phyloP scores from a whole-genome alignment of 2,888 invertebrate species.

The Cabera pusaria region DNA sequence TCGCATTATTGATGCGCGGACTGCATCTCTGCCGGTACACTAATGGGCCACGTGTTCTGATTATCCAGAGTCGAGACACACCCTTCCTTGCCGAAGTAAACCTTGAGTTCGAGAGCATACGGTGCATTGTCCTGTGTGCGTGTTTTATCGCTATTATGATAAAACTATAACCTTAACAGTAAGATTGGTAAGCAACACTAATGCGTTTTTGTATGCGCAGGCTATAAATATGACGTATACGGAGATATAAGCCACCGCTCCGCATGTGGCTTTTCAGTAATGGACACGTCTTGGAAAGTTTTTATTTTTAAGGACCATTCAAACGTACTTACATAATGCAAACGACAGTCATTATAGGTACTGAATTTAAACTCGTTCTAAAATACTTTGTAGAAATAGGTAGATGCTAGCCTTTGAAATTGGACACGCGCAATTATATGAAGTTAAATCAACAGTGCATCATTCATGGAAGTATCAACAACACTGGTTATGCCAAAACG shows the following conservation, averaged over 20 bases:
- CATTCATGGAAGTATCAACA: constrained; percentile 21
- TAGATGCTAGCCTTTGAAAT: constrained; percentile 14
- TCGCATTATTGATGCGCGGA: constrained; percentile 45
- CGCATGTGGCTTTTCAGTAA: constrained; percentile 14
- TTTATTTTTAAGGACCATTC: constrained; percentile 12
- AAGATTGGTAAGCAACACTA: constrained; percentile 61
- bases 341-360: too few species aligned
- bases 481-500: constrained; percentile 5
- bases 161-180: constrained; percentile 55
- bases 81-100: constrained; percentile 13
- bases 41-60: constrained; percentile 63
- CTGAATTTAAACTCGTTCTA: too few species aligned
- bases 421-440: constrained; percentile 18
- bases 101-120: constrained; percentile 5
- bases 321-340: too few species aligned
- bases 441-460: constrained; percentile 20
- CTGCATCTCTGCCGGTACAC: constrained; percentile 47
- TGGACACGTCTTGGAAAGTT: constrained; percentile 16
- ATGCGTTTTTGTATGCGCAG: constrained; percentile 66
- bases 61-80: constrained; percentile 42
- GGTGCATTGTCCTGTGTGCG: constrained; percentile 1
- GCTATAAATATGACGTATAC: constrained; percentile 67
- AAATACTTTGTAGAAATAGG: too few species aligned
- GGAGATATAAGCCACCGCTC: constrained; percentile 34
- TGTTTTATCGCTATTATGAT: constrained; percentile 51